A percentile compares a stretch with the other conserved stretches of the same genome.
These are phyloP conservation scores for Sesamia nonagrioides DNA, from an alignment of 1,140 invertebrate species.

Conservation along the genomic window DNA sequence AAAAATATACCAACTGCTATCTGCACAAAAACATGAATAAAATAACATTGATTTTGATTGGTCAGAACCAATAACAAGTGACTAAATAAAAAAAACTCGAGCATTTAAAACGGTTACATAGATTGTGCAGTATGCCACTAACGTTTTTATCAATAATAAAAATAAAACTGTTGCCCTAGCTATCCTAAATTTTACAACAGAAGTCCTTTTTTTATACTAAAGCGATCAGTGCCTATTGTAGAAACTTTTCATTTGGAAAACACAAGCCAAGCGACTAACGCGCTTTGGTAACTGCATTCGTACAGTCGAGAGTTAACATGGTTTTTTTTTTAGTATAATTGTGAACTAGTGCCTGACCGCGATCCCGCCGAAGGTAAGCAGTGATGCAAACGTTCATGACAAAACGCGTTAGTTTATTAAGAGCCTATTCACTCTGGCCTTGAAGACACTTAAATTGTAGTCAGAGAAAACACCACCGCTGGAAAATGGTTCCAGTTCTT, in stretches of 20 bases:
- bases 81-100: not conserved
- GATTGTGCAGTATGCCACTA: not conserved
- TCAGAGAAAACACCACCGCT: too few species aligned
- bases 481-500: too few species aligned
- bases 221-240: not conserved
- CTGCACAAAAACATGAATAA: not conserved
- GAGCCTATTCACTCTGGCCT: too few species aligned
- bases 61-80: not conserved
- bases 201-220: not conserved
- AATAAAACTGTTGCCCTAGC: not conserved
- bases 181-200: not conserved
- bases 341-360: too few species aligned
- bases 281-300: constrained; percentile 24
- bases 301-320: not conserved
- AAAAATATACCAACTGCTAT: not conserved
- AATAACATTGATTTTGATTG: constrained; percentile 3
- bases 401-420: too few species aligned
- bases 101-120: not conserved
- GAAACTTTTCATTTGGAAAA: not conserved
- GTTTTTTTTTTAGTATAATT: too few species aligned
- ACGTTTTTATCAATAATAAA: not conserved
- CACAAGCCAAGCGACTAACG: constrained; percentile 11
- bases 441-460: too few species aligned
- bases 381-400: too few species aligned
- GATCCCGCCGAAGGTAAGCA: too few species aligned